Base-by-base conservation (phyloP, 2,888 invertebrate genomes). In the Ectobius pallidus region DNA sequence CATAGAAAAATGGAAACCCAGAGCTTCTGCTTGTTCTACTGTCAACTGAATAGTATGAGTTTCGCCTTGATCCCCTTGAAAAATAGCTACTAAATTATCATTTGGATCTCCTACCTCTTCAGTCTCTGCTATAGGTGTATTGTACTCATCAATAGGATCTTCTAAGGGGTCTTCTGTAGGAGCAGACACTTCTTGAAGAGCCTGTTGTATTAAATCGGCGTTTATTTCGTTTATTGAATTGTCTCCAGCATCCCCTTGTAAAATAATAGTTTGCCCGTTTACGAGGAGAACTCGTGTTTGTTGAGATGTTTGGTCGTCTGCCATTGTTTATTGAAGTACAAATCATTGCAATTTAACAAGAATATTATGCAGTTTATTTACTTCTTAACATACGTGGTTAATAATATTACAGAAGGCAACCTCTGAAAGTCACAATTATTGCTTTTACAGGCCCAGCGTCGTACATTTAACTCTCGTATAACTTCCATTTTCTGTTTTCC, bases 41-140 rank as follows among this genome's bases (percentile, higher is more conserved):
- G 82, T 82, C 11, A 83, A 73, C 14, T 82, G 82, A 74, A 83
- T 81, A 2, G 82, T 80, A 61, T 82, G 81, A 1, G 81, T 77
- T 65, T 80, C 80, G 32, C 72, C 73, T 32, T 71, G 52, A 20
- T 75, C 74, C 27, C 69, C 73, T 62, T 75, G 69, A 71, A 73
- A 75, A 49, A 75, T 72, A 44, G 72, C 68, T 55, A 72, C 71
- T 18, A 74, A 69, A 65, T 71, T 74, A 55, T 69, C 49, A 39
- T 68, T 70, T 32, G 18, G 25, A 27, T 70, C 58, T 34, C 55
- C 73, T 18, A 39, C 55, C 34, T 32, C 61, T 34, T 63, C 73
- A 22, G 49, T 63, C 34, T 32, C 61, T 20, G 30, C 27, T n/a
- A 65, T 22, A n/a, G 65, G 65, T 69, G 55, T 25, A 25, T 16